A percentile compares a stretch with the other conserved stretches of the same genome.
Conservation (phyloP, 2,113 vertebrate genomes). For the Pelecanoides urinatrix region DNA sequence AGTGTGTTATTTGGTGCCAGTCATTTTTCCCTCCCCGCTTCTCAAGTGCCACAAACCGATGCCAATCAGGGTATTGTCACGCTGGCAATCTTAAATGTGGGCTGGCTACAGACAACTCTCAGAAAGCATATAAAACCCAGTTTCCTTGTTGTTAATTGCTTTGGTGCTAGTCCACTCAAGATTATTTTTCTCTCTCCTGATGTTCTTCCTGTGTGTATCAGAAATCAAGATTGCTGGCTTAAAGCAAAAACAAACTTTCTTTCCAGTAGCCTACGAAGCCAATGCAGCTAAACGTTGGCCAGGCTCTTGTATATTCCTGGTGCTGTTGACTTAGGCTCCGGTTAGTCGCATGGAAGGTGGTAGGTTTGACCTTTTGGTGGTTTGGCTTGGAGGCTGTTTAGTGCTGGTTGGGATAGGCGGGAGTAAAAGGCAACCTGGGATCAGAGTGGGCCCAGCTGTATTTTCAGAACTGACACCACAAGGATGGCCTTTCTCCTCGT, state of each 20-base stretch:
- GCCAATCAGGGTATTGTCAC: neutral
- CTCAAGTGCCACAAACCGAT: neutral
- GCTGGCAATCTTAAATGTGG: neutral
- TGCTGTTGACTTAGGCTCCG: neutral
- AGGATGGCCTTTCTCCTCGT: neutral
- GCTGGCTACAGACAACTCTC: neutral
- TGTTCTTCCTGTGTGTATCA: neutral
- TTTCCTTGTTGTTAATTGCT: neutral
- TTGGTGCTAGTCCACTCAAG: neutral
- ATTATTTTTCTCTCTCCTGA: neutral
- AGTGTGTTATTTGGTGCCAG: neutral
- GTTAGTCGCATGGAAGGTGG: neutral
- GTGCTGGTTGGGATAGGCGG: neutral
- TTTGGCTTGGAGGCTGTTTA: neutral
- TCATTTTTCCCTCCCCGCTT: neutral
- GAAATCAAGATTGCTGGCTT: neutral
- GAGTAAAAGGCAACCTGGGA: neutral
- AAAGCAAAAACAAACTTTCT: neutral
- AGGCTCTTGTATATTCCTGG: neutral
- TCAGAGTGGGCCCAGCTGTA: neutral
- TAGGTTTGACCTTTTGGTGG: neutral
- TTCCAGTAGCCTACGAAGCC: neutral
- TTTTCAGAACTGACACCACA: neutral
- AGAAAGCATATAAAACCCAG: neutral
- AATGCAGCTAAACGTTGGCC: accelerated